Conservation (phyloP, 2,888 invertebrate species). For the Hofmannophila pseudospretella region DNA sequence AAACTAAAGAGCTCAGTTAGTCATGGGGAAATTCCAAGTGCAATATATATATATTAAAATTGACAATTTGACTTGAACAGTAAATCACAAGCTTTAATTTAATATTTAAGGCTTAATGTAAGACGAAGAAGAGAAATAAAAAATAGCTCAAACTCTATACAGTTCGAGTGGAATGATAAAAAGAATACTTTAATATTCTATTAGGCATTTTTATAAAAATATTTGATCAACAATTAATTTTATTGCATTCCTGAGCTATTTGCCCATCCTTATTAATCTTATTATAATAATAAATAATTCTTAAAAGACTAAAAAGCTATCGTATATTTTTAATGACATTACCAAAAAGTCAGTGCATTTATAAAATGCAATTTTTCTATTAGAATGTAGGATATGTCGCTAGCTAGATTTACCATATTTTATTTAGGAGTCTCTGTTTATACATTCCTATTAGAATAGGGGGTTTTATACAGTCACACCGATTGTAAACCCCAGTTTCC, state of each 20-base stretch:
- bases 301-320: no score
- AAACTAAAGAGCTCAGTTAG: conserved; percentile 2
- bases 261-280: conserved; percentile 1
- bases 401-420: conserved; percentile 40
- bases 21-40: conserved; percentile 22
- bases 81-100: conserved; percentile 49
- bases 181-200: neutral
- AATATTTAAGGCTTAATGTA: conserved; percentile 39
- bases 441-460: conserved; percentile 40
- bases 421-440: conserved; percentile 31
- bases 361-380: conserved; percentile 46
- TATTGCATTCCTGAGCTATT: neutral
- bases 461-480: conserved; percentile 14
- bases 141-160: conserved; percentile 16
- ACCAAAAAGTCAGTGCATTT: conserved; percentile 64
- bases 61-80: conserved; percentile 17
- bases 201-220: neutral
- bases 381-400: conserved; percentile 40
- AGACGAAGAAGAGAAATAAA: conserved; percentile 26
- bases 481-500: conserved; percentile 22
- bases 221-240: neutral
- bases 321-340: conserved; percentile 12
- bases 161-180: neutral
- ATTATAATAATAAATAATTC: neutral
- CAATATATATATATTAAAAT: conserved; percentile 28